Evolutionary conservation across 1,140 invertebrate genomes (phyloP).

Genomic region (Bactericera cockerelli): DNA sequence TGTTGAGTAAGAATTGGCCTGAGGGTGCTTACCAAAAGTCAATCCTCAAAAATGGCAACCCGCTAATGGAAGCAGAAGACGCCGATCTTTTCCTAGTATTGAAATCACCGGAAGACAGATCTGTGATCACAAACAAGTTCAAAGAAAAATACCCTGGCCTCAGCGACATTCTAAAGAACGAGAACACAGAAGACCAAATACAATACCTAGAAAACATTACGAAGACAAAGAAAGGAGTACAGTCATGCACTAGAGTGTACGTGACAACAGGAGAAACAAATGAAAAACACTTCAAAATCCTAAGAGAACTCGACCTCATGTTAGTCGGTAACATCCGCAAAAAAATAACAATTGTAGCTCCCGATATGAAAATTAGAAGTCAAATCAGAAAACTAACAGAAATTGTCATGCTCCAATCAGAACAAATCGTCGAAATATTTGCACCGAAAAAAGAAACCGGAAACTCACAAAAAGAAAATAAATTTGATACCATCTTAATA

Average conservation of each 20-base stretch:
- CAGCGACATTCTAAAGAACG: background rate
- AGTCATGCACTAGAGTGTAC: background rate
- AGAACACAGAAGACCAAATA: background rate
- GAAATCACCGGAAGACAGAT: background rate
- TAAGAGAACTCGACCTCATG: background rate
- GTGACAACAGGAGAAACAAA: background rate
- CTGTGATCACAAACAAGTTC: background rate
- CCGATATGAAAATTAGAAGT: background rate
- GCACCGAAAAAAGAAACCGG: background rate
- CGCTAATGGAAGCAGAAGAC: background rate
- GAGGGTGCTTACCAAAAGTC: background rate
- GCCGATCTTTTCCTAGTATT: background rate
- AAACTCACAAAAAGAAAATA: background rate
- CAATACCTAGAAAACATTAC: background rate
- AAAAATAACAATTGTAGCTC: background rate
- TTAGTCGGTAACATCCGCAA: background rate
- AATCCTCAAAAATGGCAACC: background rate
- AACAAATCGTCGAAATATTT: background rate
- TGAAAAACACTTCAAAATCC: background rate
- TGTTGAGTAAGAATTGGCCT: background rate
- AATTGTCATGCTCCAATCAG: background rate
- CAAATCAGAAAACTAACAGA: background rate
- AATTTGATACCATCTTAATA: background rate
- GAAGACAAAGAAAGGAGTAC: background rate
- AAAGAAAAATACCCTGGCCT: background rate